A percentile compares a stretch with the other conserved stretches of the same genome.
These are phyloP conservation scores for Megalonaias nervosa DNA, from an alignment of 1,140 invertebrate genomes.

Conservation along the genomic window DNA sequence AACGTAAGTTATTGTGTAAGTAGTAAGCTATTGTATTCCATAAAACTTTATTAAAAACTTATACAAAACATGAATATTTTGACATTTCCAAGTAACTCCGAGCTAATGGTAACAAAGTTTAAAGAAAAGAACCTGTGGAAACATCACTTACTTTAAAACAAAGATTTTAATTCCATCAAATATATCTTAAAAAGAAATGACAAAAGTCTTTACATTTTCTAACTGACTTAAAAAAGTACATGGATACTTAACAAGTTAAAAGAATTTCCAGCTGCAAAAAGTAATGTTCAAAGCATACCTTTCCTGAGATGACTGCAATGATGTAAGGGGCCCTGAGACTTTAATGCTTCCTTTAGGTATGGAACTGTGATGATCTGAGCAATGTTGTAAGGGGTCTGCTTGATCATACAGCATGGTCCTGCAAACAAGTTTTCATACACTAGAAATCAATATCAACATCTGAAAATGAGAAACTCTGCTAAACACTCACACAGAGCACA, in stretches of 20 bases:
- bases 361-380: constrained; percentile 67
- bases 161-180: background rate
- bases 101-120: no score
- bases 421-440: constrained; percentile 6
- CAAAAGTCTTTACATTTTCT: background rate
- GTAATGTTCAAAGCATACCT: constrained; percentile 45
- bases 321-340: constrained; percentile 57
- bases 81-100: no score
- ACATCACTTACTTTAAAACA: background rate
- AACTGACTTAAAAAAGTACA: background rate
- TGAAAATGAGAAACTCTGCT: no score
- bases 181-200: background rate
- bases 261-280: constrained; percentile 3
- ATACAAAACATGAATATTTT: no score
- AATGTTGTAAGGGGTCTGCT: constrained; percentile 64
- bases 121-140: no score
- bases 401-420: constrained; percentile 67
- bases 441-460: no score
- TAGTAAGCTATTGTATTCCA: no score
- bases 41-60: no score
- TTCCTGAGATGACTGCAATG: constrained; percentile 61
- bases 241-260: background rate
- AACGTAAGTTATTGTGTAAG: no score
- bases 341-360: constrained; percentile 48
- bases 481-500: no score